Conservation (phyloP, 2,888 invertebrate species). For the Ophonus ardosiacus region DNA sequence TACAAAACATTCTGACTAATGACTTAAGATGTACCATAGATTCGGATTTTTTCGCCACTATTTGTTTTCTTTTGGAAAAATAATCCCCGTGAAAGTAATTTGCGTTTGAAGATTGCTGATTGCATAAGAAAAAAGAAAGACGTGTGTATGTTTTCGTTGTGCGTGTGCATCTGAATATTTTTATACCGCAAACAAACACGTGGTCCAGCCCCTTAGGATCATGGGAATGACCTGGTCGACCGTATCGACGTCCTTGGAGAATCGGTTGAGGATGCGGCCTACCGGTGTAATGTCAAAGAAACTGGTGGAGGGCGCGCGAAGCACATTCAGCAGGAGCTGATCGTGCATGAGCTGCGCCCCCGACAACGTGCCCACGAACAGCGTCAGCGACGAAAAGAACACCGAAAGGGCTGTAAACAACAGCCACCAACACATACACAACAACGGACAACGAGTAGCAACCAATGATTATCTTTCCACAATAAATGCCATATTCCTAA, state of each 20-base stretch:
- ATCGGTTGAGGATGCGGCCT: constrained; percentile 88
- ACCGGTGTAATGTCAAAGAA: constrained; percentile 90
- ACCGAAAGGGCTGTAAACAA: constrained; percentile 80
- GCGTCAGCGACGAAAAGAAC: constrained; percentile 82
- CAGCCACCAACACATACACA: constrained; percentile 5
- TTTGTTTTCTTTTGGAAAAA: neutral
- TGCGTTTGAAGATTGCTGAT: neutral
- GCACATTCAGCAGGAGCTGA: constrained; percentile 81
- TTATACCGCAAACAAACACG: constrained; percentile 80
- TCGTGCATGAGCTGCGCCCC: constrained; percentile 82
- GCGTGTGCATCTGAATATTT: neutral
- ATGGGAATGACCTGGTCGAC: constrained; percentile 85
- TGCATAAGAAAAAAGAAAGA: neutral
- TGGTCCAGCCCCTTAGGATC: constrained; percentile 85
- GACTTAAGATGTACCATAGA: too few relatives aligned
- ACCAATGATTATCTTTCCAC: neutral
- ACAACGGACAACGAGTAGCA: neutral
- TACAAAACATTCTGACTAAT: too few relatives aligned
- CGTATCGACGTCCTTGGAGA: constrained; percentile 86
- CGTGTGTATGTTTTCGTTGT: neutral
- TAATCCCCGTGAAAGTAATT: neutral
- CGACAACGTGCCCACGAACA: constrained; percentile 83
- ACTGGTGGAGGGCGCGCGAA: constrained; percentile 83
- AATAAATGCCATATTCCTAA: neutral
- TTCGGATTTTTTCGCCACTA: neutral